Base-by-base conservation (phyloP, 2,113 vertebrate genomes). In the Paracanthobrama guichenoti region DNA sequence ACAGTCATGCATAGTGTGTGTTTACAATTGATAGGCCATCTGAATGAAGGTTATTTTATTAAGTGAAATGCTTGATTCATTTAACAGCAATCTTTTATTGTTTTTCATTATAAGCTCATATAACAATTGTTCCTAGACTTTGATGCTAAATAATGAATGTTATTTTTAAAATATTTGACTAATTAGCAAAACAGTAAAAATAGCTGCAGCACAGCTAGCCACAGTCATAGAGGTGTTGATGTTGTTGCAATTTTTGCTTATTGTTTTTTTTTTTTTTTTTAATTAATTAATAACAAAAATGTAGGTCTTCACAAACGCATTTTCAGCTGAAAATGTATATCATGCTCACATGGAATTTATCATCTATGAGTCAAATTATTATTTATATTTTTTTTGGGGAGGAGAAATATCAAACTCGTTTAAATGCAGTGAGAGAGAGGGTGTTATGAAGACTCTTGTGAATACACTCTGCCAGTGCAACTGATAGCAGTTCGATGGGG, bases 371-470 rank as follows among this genome's bases (percentile, higher is more conserved):
- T 71, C 79, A 81, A 64, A 48, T 50, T 78, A 8, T 50, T 26
- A 39, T 39, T 39, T 6, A 16, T 16, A 6, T 20, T 8, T 73
- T 75, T 66, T 80, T 79, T 12, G n/a, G 42, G 20, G 24, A 57
- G 46, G 62, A 84, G 55, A 76, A 77, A 48, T 84, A 75, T 77
- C 82, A 44, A 86, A 76, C 81, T 88, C 84, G 82, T 86, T 88
- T 85, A 88, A 88, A 88, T 88, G 81, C 87, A 86, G 87, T n/a
- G 87, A 81, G 79, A 82, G 69, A 75, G 71, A 79, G 74, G 74
- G 87, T 85, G 84, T 86, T 87, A 87, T 87, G 83, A 79, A 87
- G 83, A 87, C 86, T 85, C 84, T 77, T 84, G 84, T 81, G 87
- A 88, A 88, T 86, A 84, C 35, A 69, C 87, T 84, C 77, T 81